Evolutionary conservation across 2,888 invertebrate species (phyloP).

Genomic region (Yponomeuta sedellus): DNA sequence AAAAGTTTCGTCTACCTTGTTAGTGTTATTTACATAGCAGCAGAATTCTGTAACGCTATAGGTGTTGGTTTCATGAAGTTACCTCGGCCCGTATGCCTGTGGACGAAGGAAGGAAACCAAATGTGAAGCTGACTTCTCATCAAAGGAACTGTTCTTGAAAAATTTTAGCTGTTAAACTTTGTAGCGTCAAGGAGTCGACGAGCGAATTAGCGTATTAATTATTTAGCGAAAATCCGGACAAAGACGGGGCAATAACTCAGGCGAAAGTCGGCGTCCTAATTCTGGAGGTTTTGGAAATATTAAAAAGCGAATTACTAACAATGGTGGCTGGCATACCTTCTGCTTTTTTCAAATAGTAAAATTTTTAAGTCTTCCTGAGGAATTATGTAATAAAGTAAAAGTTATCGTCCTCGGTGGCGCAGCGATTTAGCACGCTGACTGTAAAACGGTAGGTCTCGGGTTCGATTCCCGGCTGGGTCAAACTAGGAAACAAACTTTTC

Average conservation of each 20-base stretch:
- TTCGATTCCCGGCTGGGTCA: no score
- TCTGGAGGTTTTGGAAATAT: not conserved
- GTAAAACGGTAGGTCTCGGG: no score
- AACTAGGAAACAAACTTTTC: no score
- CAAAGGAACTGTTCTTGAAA: not conserved
- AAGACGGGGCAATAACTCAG: slow-evolving; percentile 27
- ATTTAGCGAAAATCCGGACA: slow-evolving; percentile 37
- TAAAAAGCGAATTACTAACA: no score
- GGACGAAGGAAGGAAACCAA: not conserved
- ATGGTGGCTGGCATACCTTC: no score
- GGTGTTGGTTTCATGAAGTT: not conserved
- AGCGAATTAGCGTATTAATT: slow-evolving; percentile 44
- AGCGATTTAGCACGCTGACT: no score
- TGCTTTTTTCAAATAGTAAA: no score
- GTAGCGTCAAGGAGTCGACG: slow-evolving; percentile 21
- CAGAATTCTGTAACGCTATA: not conserved
- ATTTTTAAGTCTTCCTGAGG: no score
- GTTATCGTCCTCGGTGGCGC: no score
- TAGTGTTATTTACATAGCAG: not conserved
- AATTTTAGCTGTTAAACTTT: slow-evolving; percentile 5
- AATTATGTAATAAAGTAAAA: no score
- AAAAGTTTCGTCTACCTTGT: not conserved
- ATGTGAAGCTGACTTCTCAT: not conserved
- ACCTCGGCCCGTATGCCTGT: not conserved
- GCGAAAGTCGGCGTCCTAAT: slow-evolving; percentile 19